Evolutionary conservation across 2,113 vertebrate genomes (phyloP), one percentile per base, ranked within the genome.

Genomic region (Meriones unguiculatus): DNA sequence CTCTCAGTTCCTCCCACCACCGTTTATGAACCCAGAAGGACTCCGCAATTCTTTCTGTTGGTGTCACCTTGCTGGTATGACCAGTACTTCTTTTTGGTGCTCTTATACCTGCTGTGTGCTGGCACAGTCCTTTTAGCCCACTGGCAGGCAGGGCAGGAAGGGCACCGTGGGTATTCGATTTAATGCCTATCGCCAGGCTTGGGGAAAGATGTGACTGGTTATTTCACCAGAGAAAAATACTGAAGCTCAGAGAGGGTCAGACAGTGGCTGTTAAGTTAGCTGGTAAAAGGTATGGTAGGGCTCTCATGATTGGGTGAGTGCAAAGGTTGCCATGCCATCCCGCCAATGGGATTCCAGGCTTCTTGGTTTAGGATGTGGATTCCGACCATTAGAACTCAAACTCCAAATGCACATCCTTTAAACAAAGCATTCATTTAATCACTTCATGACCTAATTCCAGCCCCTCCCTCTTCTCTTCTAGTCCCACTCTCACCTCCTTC

Each of bases 191-290:
- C 32, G 25, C 28, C 17, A 52, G 64, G 10, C 46, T 9, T 30
- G 30, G 77, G 91, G 80, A 75, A 78, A n/a, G 64, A 46, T 67
- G 73, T 70, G 72, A 93, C 30, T 25, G 38, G 52, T 24, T 35
- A 1, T 81, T 64, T 95, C 62, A n/a, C 32, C 32, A 35, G 50
- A 73, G 72, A 70, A 69, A 41, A 59, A 89, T 69, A 82, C 35
- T n/a, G 50, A 64, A 69, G 30, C 78, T 89, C 87, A 20, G 75
- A 89, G 46, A 80, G 32, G 64, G 75, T 75, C 73, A 78, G 89
- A 50, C 1, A 59, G 86, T 91, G 65, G 65, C 80, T 46, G 20
- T 73, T 82, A 62, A 93, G 90, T 94, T 80, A 93, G 67, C 54
- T 41, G 46, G 9, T 75, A 17, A 90, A 72, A 13, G 15, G 57